A percentile compares a stretch with the other conserved stretches of the same genome.
Evolutionary conservation across 2,113 vertebrate species (phyloP).

Genomic region (Antennarius striatus): DNA sequence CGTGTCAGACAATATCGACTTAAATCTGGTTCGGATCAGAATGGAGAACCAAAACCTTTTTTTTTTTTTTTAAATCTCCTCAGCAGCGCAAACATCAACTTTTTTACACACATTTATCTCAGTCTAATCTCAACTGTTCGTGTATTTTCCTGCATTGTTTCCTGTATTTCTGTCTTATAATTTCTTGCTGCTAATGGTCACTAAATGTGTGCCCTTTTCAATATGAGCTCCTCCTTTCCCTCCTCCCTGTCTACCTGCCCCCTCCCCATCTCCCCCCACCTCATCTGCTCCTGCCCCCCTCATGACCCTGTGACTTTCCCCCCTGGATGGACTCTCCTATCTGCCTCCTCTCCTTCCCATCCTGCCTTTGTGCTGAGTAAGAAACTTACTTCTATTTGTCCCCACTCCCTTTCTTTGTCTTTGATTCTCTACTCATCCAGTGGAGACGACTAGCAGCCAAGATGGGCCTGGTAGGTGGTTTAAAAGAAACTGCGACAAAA

Average conservation of each 20-base stretch:
- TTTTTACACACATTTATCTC: no score
- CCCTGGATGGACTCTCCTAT: conserved; percentile 57
- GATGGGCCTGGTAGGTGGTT: conserved; percentile 97
- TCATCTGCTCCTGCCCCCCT: conserved; percentile 12
- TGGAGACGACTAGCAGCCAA: conserved; percentile 92
- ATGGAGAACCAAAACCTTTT: no score
- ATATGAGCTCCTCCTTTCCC: conserved; percentile 33
- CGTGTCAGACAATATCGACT: no score
- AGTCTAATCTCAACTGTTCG: not conserved
- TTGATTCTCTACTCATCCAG: conserved; percentile 84
- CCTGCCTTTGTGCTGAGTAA: conserved; percentile 63
- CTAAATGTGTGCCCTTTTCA: conserved; percentile 44
- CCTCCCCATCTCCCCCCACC: conserved; percentile 15
- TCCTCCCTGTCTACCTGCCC: not conserved
- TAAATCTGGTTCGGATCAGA: no score
- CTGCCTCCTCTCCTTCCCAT: conserved; percentile 51
- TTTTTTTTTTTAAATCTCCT: no score
- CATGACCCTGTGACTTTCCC: conserved; percentile 44
- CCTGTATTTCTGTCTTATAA: not conserved
- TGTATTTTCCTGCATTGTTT: not conserved
- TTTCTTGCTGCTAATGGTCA: conserved; percentile 21
- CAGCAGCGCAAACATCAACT: no score
- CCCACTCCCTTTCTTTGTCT: conserved; percentile 40
- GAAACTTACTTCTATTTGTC: conserved; percentile 51
- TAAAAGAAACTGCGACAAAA: conserved; percentile 10